These are phyloP conservation scores for Tubulanus polymorphus DNA, from an alignment of 2,888 invertebrate species.

Conservation along the genomic window DNA sequence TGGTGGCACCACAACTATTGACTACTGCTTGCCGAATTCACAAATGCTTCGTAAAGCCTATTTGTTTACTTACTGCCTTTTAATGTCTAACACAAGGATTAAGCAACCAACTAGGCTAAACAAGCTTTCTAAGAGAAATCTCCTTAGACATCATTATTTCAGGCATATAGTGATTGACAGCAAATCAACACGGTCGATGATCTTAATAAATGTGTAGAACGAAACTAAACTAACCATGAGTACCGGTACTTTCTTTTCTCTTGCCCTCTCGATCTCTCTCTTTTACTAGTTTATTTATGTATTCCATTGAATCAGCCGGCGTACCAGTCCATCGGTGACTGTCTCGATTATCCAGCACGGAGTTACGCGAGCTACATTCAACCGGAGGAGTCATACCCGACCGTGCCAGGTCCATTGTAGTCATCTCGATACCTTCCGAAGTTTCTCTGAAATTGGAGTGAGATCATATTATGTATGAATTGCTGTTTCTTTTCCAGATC, in stretches of 20 bases:
- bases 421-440: slow-evolving; percentile 75
- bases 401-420: slow-evolving; percentile 59
- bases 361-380: slow-evolving; percentile 65
- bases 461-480: no score
- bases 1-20: no score
- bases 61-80: no score
- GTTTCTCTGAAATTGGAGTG: neutral
- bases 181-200: neutral
- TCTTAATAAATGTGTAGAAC: neutral
- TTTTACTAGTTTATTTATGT: slow-evolving; percentile 28
- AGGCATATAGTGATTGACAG: neutral
- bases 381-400: slow-evolving; percentile 57
- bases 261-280: slow-evolving; percentile 17
- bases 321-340: slow-evolving; percentile 55
- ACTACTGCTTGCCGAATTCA: no score
- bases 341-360: slow-evolving; percentile 56
- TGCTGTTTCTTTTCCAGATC: no score
- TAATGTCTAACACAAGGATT: no score
- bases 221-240: neutral
- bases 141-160: no score
- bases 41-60: no score
- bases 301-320: slow-evolving; percentile 34
- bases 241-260: neutral
- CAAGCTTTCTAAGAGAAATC: no score
- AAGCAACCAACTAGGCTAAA: no score